Evolutionary conservation across 2,888 invertebrate species (phyloP), one percentile per base, ranked within the genome.

Genomic region (Limnephilus auricula): DNA sequence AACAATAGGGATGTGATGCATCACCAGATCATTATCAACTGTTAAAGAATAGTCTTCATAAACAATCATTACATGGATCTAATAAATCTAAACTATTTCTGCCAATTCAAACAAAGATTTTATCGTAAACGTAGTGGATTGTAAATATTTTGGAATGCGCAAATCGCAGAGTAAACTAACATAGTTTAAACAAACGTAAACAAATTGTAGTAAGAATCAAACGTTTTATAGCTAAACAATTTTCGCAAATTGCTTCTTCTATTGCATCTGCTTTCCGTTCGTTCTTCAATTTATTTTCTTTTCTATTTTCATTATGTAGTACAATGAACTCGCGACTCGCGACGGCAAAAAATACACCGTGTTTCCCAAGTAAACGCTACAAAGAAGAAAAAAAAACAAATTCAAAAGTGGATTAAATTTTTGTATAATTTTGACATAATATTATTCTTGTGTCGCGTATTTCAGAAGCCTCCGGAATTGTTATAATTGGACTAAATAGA

Each of bases 401-500:
- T 40, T 40, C 12, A 65, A 18, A 18, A 65, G 65, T 25, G 65
- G 65, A 65, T 25, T n/a, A 25, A 6, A 25, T 65, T 65, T 25
- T 65, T 25, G 65, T 65, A 65, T 65, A 65, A 65, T 65, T 65
- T 9, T 25, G 25, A 65, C 65, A 18, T 65, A 65, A 65, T 65
- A 65, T 65, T 65, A 65, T 65, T 65, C 25, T 65, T 65, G n/a
- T 9, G n/a, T 65, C 65, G 65, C 25, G 65, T 65, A 65, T 82
- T 82, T 82, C 34, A 32, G 82, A 15, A 32, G 82, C 82, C 25
- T 37, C 34, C 10, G 32, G 37, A 30, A 34, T 78, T 78, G 13
- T 18, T 88, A 78, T 34, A 88, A 88, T 34, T 79, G 79, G 87
- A 88, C 79, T 79, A 88, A 88, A 88, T 34, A 78, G 25, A 25